Evolutionary conservation across 53 echinoderm and acorn worm genomes (phyloP).

Genomic region (Antedon mediterranea): DNA sequence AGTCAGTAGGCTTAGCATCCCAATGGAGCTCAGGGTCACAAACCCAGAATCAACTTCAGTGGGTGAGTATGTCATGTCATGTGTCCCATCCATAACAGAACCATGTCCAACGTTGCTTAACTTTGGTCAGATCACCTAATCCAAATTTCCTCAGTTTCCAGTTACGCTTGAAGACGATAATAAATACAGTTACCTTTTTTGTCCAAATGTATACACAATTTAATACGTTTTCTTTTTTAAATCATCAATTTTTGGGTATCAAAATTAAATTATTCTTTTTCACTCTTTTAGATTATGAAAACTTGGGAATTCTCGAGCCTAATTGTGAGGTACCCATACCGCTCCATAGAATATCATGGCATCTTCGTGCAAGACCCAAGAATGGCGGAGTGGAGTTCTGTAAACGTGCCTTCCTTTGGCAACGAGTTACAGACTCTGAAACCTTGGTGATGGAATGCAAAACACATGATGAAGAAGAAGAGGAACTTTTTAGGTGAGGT

Average conservation of each 20-base stretch:
- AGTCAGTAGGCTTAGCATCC: slow-evolving; percentile 64
- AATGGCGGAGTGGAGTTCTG: slow-evolving; percentile 68
- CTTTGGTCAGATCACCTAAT: too few relatives aligned
- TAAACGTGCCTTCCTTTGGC: slow-evolving; percentile 46
- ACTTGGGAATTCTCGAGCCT: slow-evolving; percentile 44
- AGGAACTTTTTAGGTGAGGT: not conserved
- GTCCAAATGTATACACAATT: too few relatives aligned
- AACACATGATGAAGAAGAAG: not conserved
- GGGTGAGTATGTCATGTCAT: slow-evolving; percentile 15
- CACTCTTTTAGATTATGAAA: slow-evolving; percentile 31
- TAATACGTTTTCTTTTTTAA: too few relatives aligned
- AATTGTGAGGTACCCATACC: slow-evolving; percentile 48
- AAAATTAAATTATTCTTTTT: not conserved
- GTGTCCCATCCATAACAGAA: too few relatives aligned
- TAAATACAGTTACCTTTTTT: too few relatives aligned
- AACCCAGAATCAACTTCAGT: slow-evolving; percentile 47
- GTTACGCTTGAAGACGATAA: too few relatives aligned
- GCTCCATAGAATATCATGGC: slow-evolving; percentile 60
- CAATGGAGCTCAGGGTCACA: slow-evolving; percentile 59
- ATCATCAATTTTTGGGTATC: too few relatives aligned
- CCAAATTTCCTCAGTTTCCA: too few relatives aligned
- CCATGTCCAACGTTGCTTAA: too few relatives aligned
- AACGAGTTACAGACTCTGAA: slow-evolving; percentile 31
- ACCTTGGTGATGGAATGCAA: slow-evolving; percentile 66
- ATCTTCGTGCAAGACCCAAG: slow-evolving; percentile 60